Evolutionary conservation across 2,888 invertebrate genomes (phyloP).

Genomic region (Rhingia rostrata): DNA sequence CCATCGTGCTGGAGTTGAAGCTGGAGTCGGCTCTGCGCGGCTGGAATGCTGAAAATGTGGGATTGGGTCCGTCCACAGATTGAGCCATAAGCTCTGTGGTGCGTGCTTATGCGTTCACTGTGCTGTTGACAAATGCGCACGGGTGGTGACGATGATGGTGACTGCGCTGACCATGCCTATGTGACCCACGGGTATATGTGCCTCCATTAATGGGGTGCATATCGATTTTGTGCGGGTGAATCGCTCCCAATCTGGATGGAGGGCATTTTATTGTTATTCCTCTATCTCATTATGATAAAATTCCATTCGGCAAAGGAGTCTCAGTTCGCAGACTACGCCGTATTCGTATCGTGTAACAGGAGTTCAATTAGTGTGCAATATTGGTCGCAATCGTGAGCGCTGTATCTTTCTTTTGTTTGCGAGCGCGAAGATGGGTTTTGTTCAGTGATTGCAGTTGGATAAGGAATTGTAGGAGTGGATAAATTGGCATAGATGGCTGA

Average conservation of each 20-base stretch:
- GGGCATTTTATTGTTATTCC: slow-evolving; percentile 50
- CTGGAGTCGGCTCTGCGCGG: not conserved
- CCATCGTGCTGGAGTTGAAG: too few species aligned
- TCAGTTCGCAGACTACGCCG: not conserved
- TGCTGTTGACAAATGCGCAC: slow-evolving; percentile 58
- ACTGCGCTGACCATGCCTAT: not conserved
- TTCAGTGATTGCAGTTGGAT: slow-evolving; percentile 42
- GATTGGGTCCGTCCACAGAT: slow-evolving; percentile 52
- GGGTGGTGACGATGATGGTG: slow-evolving; percentile 15
- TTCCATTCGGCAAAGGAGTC: slow-evolving; percentile 33
- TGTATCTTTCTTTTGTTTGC: slow-evolving; percentile 57
- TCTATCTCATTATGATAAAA: slow-evolving; percentile 69
- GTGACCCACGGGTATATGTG: slow-evolving; percentile 4
- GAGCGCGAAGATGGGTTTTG: slow-evolving; percentile 20
- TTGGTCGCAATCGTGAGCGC: slow-evolving; percentile 62
- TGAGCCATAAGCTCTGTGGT: slow-evolving; percentile 55
- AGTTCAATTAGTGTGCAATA: slow-evolving; percentile 73
- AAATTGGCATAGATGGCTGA: slow-evolving; percentile 26
- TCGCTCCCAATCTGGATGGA: slow-evolving; percentile 45
- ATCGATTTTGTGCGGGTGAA: slow-evolving; percentile 58
- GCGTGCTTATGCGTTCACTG: slow-evolving; percentile 54
- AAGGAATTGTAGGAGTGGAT: slow-evolving; percentile 37
- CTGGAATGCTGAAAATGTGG: slow-evolving; percentile 65
- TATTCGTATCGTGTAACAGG: slow-evolving; percentile 34
- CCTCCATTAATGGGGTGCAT: slow-evolving; percentile 33